Evolutionary conservation across 2,113 vertebrate genomes (phyloP).

Genomic region (Orthonyx spaldingii): DNA sequence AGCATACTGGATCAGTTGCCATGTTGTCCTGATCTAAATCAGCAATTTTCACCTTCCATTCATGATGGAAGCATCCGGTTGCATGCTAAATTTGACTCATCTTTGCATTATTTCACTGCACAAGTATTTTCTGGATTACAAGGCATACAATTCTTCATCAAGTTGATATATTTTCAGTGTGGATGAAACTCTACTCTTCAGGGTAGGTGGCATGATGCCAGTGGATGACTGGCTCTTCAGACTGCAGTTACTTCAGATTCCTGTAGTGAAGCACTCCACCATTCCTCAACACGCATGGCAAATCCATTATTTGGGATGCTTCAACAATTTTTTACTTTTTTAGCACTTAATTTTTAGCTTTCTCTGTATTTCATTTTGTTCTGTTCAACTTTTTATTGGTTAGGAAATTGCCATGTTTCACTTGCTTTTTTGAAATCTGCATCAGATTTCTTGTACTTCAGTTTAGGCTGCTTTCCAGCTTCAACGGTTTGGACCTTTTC

Average conservation of each 20-base stretch:
- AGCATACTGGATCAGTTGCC: neutral
- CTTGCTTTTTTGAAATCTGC: neutral
- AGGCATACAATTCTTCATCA: neutral
- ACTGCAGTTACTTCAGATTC: neutral
- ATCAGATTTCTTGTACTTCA: neutral
- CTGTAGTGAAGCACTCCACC: neutral
- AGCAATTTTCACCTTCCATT: neutral
- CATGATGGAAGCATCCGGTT: accelerated
- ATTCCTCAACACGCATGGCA: neutral
- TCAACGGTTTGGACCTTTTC: neutral
- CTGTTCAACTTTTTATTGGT: neutral
- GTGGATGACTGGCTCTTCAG: neutral
- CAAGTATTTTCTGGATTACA: neutral
- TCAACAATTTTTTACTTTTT: neutral
- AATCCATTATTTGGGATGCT: neutral
- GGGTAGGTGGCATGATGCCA: neutral
- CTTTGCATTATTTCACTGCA: neutral
- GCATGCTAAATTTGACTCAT: neutral
- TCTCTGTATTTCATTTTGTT: neutral
- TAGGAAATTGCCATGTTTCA: neutral
- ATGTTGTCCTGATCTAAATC: neutral
- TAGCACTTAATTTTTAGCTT: neutral
- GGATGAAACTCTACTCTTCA: neutral
- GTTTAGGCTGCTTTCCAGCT: neutral
- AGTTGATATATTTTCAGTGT: neutral